These are phyloP conservation scores for Poecile atricapillus DNA, from an alignment of 2,113 vertebrate species.

Conservation along the genomic window DNA sequence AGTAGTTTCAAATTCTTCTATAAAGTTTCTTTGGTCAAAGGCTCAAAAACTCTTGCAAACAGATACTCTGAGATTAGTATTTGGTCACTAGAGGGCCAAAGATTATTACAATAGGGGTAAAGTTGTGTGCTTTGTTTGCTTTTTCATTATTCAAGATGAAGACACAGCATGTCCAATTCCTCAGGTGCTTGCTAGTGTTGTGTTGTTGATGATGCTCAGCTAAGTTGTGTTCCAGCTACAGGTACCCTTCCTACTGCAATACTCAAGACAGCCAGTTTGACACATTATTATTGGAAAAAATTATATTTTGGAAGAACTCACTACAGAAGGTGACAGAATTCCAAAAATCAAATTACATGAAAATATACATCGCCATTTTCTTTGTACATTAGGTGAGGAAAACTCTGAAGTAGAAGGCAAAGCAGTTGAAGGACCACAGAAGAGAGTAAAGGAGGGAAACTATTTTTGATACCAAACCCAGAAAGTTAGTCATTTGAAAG, in stretches of 20 bases:
- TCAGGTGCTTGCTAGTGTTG: background rate
- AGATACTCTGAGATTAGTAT: background rate
- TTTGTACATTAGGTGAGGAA: conserved; percentile 94
- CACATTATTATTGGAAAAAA: conserved; percentile 89
- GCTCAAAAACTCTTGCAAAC: background rate
- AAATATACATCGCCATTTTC: conserved; percentile 99
- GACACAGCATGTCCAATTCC: background rate
- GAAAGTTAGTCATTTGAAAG: conserved; percentile 75
- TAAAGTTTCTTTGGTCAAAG: background rate
- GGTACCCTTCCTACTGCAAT: conserved; percentile 25
- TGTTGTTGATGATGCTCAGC: background rate
- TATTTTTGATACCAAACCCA: conserved; percentile 77
- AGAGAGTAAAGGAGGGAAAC: conserved; percentile 52
- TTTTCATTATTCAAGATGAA: background rate
- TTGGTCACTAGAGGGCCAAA: background rate
- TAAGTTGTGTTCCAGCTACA: background rate
- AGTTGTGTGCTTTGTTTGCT: background rate
- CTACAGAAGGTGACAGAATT: conserved; percentile 95
- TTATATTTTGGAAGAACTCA: conserved; percentile 98
- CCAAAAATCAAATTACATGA: conserved; percentile 95
- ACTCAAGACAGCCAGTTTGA: conserved; percentile 73
- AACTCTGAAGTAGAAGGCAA: conserved; percentile 77
- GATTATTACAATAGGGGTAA: background rate
- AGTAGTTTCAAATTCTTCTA: background rate
- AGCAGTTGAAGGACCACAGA: conserved; percentile 56